phyloP scores from a whole-genome alignment of 2,113 vertebrate genomes.

The Seriola quinqueradiata region DNA sequence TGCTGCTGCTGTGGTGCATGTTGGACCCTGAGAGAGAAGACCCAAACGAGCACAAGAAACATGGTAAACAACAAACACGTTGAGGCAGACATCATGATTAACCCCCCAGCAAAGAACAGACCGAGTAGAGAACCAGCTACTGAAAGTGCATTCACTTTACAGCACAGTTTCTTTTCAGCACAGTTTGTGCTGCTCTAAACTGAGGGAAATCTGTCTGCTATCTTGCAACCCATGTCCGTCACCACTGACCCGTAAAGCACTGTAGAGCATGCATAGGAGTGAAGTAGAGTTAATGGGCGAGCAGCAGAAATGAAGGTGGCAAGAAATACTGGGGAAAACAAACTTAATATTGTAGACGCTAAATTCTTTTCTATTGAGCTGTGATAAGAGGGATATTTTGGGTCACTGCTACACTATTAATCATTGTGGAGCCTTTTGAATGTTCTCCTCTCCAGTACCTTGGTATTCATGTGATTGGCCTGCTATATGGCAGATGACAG shows the following conservation, averaged over 20 bases:
- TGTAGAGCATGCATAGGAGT: slow-evolving; percentile 25
- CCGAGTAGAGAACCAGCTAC: background rate
- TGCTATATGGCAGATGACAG: slow-evolving; percentile 82
- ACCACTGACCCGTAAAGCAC: slow-evolving; percentile 12
- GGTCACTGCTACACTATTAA: slow-evolving; percentile 12
- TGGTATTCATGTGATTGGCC: slow-evolving; percentile 72
- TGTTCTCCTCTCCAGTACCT: slow-evolving; percentile 72
- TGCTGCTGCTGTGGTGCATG: slow-evolving; percentile 89
- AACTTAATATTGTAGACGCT: background rate
- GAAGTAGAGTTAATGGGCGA: slow-evolving; percentile 4
- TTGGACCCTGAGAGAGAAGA: slow-evolving; percentile 84
- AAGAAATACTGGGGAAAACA: background rate
- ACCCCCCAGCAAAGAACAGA: slow-evolving; percentile 7
- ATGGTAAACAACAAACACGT: background rate
- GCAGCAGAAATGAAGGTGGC: slow-evolving; percentile 6
- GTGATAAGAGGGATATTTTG: slow-evolving; percentile 8
- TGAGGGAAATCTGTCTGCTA: background rate
- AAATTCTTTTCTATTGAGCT: background rate
- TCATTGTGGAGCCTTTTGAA: background rate
- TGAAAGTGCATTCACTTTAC: background rate
- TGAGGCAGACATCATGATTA: background rate
- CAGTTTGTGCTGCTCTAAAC: no score
- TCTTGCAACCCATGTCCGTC: background rate
- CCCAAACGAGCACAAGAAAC: background rate
- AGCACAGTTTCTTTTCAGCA: no score